Conservation (phyloP, 2,888 invertebrate species). For the Calameuta idolon region DNA sequence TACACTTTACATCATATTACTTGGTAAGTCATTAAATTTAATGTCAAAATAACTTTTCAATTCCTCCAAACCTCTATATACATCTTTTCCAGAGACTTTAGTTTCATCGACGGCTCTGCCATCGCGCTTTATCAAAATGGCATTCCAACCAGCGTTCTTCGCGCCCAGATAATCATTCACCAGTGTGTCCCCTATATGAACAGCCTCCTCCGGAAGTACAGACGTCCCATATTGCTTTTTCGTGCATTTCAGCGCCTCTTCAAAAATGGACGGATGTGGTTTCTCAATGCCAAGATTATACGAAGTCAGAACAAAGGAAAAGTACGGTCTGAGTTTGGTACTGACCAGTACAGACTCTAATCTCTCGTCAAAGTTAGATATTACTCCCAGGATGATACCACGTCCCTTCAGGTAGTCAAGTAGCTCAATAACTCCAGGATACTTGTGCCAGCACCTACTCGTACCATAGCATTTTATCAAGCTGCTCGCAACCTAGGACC, state of each 20-base stretch:
- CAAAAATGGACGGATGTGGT: slow-evolving; percentile 81
- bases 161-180: slow-evolving; percentile 85
- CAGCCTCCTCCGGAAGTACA: slow-evolving; percentile 72
- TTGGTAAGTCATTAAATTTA: not conserved
- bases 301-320: slow-evolving; percentile 85
- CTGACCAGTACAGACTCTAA: slow-evolving; percentile 76
- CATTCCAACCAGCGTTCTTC: slow-evolving; percentile 80
- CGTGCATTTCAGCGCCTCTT: slow-evolving; percentile 71
- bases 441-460: slow-evolving; percentile 79
- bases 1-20: not conserved
- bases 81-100: slow-evolving; percentile 31
- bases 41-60: slow-evolving; percentile 43
- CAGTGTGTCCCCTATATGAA: slow-evolving; percentile 87
- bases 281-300: slow-evolving; percentile 81
- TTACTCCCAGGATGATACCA: slow-evolving; percentile 75
- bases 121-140: slow-evolving; percentile 66
- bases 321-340: slow-evolving; percentile 76
- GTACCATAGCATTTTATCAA: slow-evolving; percentile 80
- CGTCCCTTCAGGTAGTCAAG: slow-evolving; percentile 71
- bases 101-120: slow-evolving; percentile 25
- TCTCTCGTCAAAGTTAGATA: slow-evolving; percentile 92
- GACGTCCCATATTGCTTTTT: slow-evolving; percentile 35
- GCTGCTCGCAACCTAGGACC: slow-evolving; percentile 69
- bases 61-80: slow-evolving; percentile 47
- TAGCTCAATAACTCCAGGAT: slow-evolving; percentile 75